Conservation (phyloP, 2,888 invertebrate genomes). For the Trichopria drosophilae region DNA sequence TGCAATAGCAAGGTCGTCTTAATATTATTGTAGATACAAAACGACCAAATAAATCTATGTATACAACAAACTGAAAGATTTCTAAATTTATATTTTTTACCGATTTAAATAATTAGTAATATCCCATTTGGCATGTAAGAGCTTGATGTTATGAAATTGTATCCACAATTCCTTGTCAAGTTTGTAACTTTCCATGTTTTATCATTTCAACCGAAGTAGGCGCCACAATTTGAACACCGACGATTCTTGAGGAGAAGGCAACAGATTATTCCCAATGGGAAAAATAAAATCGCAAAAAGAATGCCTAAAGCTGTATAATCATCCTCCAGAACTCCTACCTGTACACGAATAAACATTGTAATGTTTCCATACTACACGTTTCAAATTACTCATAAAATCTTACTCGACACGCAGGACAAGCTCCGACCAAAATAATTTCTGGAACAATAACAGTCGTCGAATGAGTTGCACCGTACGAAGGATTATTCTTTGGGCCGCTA, state of each 20-base stretch:
- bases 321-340: conserved; percentile 82
- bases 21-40: too few relatives aligned
- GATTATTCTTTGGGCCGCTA: conserved; percentile 37
- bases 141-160: too few relatives aligned
- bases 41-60: too few relatives aligned
- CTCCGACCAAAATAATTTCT: conserved; percentile 81
- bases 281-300: conserved; percentile 81
- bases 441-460: conserved; percentile 68
- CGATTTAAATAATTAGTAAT: too few relatives aligned
- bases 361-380: background rate
- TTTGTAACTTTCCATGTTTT: too few relatives aligned
- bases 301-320: conserved; percentile 85
- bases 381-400: conserved; percentile 36
- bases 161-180: too few relatives aligned
- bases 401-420: conserved; percentile 85
- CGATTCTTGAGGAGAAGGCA: conserved; percentile 82
- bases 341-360: conserved; percentile 31
- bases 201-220: conserved; percentile 75
- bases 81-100: too few relatives aligned
- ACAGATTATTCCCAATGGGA: conserved; percentile 84
- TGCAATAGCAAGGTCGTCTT: too few relatives aligned
- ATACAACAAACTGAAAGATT: too few relatives aligned
- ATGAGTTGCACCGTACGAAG: conserved; percentile 65
- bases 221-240: conserved; percentile 85
- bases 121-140: too few relatives aligned